Conservation (phyloP, 37 sponge, comb jelly and placozoan species). For the Beroe forskalii region DNA sequence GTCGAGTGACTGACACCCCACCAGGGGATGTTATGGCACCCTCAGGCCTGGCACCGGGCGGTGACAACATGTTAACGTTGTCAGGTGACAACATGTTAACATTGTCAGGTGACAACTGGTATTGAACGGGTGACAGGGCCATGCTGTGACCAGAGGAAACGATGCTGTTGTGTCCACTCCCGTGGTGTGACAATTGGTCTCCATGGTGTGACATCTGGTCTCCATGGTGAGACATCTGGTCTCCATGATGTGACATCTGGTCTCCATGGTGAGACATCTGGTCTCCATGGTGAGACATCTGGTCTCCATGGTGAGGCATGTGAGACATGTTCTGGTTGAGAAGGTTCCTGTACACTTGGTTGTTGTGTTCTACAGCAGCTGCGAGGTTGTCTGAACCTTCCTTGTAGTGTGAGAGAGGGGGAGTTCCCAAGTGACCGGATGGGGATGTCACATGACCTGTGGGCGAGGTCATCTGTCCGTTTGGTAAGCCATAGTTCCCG, state of each 20-base stretch:
- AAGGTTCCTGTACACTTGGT: background rate
- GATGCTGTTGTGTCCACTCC: background rate
- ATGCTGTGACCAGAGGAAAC: constrained; percentile 1
- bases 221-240: background rate
- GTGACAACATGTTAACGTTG: background rate
- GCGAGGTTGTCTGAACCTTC: background rate
- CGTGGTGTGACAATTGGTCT: background rate
- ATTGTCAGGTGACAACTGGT: background rate
- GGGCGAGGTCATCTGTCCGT: background rate
- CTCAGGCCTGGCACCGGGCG: background rate
- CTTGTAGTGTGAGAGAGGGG: no score
- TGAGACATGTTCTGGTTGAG: background rate
- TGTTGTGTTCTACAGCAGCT: background rate
- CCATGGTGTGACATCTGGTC: background rate
- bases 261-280: background rate
- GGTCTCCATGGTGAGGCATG: background rate
- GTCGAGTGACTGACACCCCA: constrained; percentile 32
- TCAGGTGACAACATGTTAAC: constrained; percentile 1
- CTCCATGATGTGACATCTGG: background rate
- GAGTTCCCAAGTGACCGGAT: background rate
- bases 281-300: background rate
- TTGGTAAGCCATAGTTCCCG: background rate
- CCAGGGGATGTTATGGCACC: constrained; percentile 28
- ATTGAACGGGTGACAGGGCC: background rate
- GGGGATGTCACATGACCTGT: background rate